These are phyloP conservation scores for Therioaphis trifolii DNA, from an alignment of 2,888 invertebrate species.

Conservation along the genomic window DNA sequence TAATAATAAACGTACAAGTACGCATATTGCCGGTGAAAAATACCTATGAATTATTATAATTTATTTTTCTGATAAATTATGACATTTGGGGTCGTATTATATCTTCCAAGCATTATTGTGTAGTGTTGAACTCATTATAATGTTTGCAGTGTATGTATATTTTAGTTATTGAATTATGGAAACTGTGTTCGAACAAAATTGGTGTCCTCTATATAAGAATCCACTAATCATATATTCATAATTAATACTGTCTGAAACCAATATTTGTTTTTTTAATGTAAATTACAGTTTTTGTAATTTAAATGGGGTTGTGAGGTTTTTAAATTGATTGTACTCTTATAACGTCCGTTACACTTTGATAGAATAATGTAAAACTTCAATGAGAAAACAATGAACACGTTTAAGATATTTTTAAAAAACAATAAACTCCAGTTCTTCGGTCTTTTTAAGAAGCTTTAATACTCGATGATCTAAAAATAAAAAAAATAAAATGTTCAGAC, in stretches of 20 bases:
- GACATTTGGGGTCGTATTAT: too few species aligned
- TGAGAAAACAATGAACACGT: not conserved
- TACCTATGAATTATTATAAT: too few species aligned
- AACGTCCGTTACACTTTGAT: not conserved
- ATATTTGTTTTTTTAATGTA: slow-evolving; percentile 36
- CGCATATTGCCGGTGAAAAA: too few species aligned
- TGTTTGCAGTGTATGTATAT: too few species aligned
- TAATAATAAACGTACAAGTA: too few species aligned
- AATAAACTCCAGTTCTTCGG: too few species aligned
- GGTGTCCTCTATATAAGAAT: not conserved
- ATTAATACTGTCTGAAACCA: slow-evolving; percentile 24
- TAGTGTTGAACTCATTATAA: too few species aligned
- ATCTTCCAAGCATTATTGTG: too few species aligned
- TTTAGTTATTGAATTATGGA: not conserved
- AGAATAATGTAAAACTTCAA: not conserved
- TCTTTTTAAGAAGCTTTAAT: too few species aligned
- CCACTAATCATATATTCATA: slow-evolving; percentile 13
- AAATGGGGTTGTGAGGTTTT: not conserved
- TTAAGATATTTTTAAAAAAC: not conserved
- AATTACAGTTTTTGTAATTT: slow-evolving; percentile 1
- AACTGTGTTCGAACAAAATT: not conserved
- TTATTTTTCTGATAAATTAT: too few species aligned
- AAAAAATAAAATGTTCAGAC: too few species aligned
- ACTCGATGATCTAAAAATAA: too few species aligned
- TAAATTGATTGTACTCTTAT: not conserved